These are phyloP conservation scores for Apantesis nais DNA, from an alignment of 2,888 invertebrate species.

Conservation along the genomic window DNA sequence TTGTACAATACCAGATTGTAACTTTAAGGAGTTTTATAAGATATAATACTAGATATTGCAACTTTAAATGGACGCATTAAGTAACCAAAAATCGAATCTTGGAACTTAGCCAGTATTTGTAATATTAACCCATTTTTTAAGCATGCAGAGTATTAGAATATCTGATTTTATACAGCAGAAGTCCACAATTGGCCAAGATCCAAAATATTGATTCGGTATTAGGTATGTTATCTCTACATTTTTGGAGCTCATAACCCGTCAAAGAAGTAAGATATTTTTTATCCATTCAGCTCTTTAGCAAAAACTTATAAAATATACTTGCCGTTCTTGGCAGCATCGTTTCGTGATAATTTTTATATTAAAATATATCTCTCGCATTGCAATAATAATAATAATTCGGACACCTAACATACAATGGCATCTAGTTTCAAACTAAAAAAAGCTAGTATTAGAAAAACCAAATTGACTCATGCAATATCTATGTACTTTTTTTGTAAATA, in stretches of 20 bases:
- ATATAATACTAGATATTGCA: background rate
- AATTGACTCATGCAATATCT: no score
- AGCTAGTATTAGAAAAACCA: no score
- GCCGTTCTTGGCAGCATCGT: background rate
- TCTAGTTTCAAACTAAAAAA: no score
- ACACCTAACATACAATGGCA: no score
- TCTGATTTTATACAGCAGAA: constrained; percentile 33
- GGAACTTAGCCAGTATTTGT: constrained; percentile 32
- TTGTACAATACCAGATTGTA: background rate
- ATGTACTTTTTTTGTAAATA: no score
- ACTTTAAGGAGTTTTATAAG: background rate
- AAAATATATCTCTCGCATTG: no score
- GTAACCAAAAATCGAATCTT: constrained; percentile 12
- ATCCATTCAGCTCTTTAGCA: background rate
- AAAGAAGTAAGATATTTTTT: background rate
- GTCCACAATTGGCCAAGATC: constrained; percentile 34
- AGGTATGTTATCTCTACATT: background rate
- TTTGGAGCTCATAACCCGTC: background rate
- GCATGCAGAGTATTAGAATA: constrained; percentile 36
- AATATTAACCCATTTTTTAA: constrained; percentile 37
- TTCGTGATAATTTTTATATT: background rate
- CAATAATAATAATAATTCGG: no score
- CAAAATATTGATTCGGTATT: constrained; percentile 43
- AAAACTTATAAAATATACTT: no score
- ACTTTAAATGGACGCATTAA: background rate